Evolutionary conservation across 2,113 vertebrate genomes (phyloP).

Genomic region (Callospermophilus lateralis): DNA sequence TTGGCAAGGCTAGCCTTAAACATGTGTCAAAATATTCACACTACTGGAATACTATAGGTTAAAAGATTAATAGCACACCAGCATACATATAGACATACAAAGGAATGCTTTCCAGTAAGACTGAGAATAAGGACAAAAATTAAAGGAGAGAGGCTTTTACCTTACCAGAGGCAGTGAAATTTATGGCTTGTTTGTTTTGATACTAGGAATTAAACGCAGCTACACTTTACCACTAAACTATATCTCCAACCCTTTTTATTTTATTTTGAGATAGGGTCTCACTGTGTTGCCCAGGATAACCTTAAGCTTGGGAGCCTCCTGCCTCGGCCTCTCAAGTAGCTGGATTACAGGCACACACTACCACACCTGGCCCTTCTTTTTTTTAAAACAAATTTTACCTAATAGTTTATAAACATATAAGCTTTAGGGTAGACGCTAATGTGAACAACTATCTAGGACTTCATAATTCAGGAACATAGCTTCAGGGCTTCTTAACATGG

Average conservation of each 20-base stretch:
- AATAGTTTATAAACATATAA: slow-evolving; percentile 45
- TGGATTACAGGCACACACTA: no score
- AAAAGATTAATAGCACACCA: slow-evolving; percentile 79
- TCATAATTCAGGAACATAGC: slow-evolving; percentile 45
- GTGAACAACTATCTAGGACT: slow-evolving; percentile 23
- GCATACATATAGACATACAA: slow-evolving; percentile 57
- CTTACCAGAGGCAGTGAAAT: neutral
- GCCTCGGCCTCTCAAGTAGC: no score
- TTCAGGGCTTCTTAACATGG: slow-evolving; percentile 35
- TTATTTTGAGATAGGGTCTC: neutral
- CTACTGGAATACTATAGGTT: slow-evolving; percentile 73
- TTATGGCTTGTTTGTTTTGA: neutral
- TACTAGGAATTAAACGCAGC: neutral
- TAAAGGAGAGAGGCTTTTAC: neutral
- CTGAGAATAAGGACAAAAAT: slow-evolving; percentile 61
- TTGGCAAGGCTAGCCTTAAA: neutral
- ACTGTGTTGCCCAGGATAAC: no score
- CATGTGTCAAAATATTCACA: slow-evolving; percentile 72
- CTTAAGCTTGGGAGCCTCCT: no score
- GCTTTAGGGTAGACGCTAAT: neutral
- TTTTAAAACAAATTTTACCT: neutral
- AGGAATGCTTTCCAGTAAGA: slow-evolving; percentile 68
- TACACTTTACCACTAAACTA: neutral
- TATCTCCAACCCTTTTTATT: neutral
- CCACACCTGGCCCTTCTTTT: neutral